Conservation (phyloP, 1,140 invertebrate genomes). For the Heliothis subflexa region DNA sequence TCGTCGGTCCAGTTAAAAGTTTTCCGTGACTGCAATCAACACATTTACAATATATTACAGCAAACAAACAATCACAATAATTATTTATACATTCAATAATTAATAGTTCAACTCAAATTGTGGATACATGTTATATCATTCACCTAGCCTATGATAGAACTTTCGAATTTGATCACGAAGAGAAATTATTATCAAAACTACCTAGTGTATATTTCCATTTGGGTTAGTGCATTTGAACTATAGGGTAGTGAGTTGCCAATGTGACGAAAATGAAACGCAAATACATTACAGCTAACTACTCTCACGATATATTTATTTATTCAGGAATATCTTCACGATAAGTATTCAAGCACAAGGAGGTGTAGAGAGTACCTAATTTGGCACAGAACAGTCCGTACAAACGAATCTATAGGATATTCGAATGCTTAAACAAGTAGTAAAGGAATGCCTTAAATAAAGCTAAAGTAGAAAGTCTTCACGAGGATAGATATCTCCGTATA, state of each 20-base stretch:
- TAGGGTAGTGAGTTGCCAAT: constrained; percentile 79
- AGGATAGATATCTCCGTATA: constrained; percentile 24
- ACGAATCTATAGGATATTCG: constrained; percentile 37
- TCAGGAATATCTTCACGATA: constrained; percentile 70
- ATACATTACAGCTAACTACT: constrained; percentile 81
- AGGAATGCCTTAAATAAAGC: constrained; percentile 28
- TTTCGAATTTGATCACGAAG: constrained; percentile 85
- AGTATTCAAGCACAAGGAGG: constrained; percentile 71
- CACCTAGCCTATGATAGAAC: constrained; percentile 85
- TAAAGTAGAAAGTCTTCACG: constrained; percentile 41
- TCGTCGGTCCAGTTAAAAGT: constrained; percentile 58
- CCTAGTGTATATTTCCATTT: constrained; percentile 80
- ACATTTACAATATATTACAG: constrained; percentile 64
- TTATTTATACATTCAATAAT: constrained; percentile 53
- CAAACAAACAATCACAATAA: constrained; percentile 62
- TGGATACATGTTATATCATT: constrained; percentile 79
- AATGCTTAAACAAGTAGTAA: constrained; percentile 34
- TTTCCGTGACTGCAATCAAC: constrained; percentile 65
- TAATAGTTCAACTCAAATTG: constrained; percentile 63
- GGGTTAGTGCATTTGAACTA: constrained; percentile 82
- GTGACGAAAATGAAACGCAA: constrained; percentile 77
- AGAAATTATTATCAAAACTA: constrained; percentile 85
- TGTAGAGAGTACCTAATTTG: constrained; percentile 76
- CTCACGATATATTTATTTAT: constrained; percentile 76
- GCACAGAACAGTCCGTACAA: constrained; percentile 64